phyloP scores from a whole-genome alignment of 2,113 vertebrate species.

The Gracilinanus agilis region DNA sequence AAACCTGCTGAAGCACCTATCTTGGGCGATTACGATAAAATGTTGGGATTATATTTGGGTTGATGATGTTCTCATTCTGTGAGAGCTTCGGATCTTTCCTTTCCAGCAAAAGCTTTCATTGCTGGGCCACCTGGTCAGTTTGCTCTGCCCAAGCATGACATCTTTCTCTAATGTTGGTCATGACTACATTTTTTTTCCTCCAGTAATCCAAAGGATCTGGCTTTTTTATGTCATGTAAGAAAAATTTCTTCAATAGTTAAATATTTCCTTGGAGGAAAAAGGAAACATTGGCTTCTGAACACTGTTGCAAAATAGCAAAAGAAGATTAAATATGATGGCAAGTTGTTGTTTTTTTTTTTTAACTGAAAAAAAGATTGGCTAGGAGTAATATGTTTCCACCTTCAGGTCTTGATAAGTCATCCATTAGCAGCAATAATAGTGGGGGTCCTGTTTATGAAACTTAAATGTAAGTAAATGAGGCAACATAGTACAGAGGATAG shows the following conservation, averaged over 20 bases:
- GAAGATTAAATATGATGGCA: too few species aligned
- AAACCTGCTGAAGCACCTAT: background rate
- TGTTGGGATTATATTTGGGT: background rate
- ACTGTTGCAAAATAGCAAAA: too few species aligned
- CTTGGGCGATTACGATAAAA: background rate
- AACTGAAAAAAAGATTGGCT: background rate
- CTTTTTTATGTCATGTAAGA: too few species aligned
- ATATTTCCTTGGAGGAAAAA: too few species aligned
- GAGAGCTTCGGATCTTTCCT: background rate
- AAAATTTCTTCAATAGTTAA: too few species aligned
- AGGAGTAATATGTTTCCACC: background rate
- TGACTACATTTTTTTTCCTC: too few species aligned
- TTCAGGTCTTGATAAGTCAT: background rate
- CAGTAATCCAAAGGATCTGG: too few species aligned
- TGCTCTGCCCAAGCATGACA: background rate
- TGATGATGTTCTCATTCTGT: background rate
- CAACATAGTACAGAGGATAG: background rate
- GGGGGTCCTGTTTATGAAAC: background rate
- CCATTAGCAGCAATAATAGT: background rate
- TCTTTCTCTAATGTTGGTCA: background rate
- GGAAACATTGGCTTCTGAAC: too few species aligned
- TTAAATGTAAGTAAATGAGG: background rate
- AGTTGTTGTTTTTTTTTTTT: too few species aligned
- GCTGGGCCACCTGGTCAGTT: background rate
- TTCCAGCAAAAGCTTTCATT: background rate